Conservation (phyloP, 2,888 invertebrate genomes). For the Junonia oenone region DNA sequence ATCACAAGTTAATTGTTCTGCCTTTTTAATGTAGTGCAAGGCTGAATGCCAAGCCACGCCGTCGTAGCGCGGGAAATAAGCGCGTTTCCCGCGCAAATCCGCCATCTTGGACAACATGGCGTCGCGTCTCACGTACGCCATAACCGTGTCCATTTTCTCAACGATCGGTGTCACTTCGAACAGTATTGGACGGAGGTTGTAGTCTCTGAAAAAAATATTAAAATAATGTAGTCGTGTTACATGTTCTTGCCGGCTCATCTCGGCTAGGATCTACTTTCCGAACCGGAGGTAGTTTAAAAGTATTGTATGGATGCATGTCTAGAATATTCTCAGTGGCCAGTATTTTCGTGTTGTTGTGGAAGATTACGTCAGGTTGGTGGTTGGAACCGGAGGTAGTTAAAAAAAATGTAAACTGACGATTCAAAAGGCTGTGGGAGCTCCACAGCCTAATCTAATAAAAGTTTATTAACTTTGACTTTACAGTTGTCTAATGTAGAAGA, state of each 20-base stretch:
- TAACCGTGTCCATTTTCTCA: constrained; percentile 81
- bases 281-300: too few relatives aligned
- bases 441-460: too few relatives aligned
- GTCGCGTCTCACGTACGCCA: constrained; percentile 83
- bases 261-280: too few relatives aligned
- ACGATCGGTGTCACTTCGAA: constrained; percentile 81
- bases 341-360: constrained; percentile 78
- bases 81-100: constrained; percentile 84
- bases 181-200: constrained; percentile 77
- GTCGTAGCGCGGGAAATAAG: constrained; percentile 90
- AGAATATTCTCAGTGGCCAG: constrained; percentile 50
- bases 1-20: constrained; percentile 60
- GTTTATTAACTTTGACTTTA: too few relatives aligned
- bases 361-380: constrained; percentile 81
- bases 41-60: constrained; percentile 85
- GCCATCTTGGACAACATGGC: constrained; percentile 77
- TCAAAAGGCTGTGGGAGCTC: too few relatives aligned
- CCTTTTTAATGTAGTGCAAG: constrained; percentile 56
- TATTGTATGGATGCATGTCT: constrained; percentile 52
- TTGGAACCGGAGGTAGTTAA: too few relatives aligned
- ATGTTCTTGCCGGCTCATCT: too few relatives aligned
- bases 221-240: too few relatives aligned
- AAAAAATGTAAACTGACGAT: too few relatives aligned
- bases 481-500: too few relatives aligned
- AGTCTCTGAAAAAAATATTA: constrained; percentile 79